Percentiles rank a stretch among this genome's conserved stretches.
phyloP scores from a whole-genome alignment of 2,113 vertebrate genomes.

The Sphyrna mokarran region DNA sequence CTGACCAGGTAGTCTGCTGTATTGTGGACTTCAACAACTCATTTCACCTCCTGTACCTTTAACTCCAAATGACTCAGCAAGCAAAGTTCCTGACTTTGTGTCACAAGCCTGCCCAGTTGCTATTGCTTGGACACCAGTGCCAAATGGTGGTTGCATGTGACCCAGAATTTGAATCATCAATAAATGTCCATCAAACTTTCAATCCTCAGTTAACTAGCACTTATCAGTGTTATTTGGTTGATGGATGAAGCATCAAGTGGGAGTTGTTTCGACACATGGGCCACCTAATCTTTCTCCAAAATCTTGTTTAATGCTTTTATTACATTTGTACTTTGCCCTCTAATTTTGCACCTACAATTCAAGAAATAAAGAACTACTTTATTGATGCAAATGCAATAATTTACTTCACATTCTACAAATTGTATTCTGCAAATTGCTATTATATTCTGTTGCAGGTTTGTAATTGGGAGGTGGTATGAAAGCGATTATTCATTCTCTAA shows the following conservation, averaged over 20 bases:
- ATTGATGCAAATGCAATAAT: too few relatives aligned
- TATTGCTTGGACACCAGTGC: neutral
- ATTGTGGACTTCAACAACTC: neutral
- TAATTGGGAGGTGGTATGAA: too few relatives aligned
- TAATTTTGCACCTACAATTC: neutral
- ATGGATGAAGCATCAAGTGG: neutral
- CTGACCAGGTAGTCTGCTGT: neutral
- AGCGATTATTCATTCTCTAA: neutral
- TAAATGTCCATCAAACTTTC: neutral
- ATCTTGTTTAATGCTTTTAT: neutral
- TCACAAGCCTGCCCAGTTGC: neutral
- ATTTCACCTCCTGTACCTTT: neutral
- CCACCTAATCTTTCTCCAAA: neutral
- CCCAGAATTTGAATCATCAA: neutral
- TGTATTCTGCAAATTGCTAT: too few relatives aligned
- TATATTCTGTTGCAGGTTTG: too few relatives aligned
- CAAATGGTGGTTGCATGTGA: neutral
- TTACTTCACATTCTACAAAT: too few relatives aligned
- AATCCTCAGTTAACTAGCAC: neutral
- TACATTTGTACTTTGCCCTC: neutral
- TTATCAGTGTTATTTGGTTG: neutral
- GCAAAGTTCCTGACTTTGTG: neutral
- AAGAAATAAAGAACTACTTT: too few relatives aligned
- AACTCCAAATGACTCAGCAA: neutral
- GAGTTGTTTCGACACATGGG: neutral